Conservation (phyloP, 2,113 vertebrate species). For the Dermatemys mawii region DNA sequence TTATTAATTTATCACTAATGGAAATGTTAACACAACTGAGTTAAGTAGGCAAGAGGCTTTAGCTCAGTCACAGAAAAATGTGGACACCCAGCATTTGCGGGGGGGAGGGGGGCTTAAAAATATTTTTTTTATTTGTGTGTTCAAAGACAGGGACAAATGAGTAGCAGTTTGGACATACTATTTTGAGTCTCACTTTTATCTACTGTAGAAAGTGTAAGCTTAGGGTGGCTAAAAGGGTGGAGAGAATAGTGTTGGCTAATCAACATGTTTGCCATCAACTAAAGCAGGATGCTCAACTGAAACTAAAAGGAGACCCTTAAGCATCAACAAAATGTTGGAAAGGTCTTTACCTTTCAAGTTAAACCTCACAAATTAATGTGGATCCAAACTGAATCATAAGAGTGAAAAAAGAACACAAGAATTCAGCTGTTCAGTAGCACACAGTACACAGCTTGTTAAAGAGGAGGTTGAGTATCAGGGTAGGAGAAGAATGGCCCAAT, state of each 20-base stretch:
- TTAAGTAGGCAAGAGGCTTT: background rate
- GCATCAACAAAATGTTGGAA: background rate
- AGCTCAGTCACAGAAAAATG: background rate
- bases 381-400: background rate
- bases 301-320: background rate
- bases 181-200: background rate
- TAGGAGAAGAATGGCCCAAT: background rate
- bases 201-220: background rate
- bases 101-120: background rate
- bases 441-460: background rate
- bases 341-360: background rate
- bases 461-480: background rate
- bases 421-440: background rate
- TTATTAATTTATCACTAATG: background rate
- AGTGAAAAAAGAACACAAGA: background rate
- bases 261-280: background rate
- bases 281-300: background rate
- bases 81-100: background rate
- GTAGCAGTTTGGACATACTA: background rate
- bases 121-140: conserved; percentile 47
- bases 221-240: background rate
- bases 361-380: background rate
- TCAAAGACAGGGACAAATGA: background rate
- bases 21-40: background rate
- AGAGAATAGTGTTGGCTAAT: background rate